Evolutionary conservation across 2,113 vertebrate genomes (phyloP).

Genomic region (Pteruthius melanotis): DNA sequence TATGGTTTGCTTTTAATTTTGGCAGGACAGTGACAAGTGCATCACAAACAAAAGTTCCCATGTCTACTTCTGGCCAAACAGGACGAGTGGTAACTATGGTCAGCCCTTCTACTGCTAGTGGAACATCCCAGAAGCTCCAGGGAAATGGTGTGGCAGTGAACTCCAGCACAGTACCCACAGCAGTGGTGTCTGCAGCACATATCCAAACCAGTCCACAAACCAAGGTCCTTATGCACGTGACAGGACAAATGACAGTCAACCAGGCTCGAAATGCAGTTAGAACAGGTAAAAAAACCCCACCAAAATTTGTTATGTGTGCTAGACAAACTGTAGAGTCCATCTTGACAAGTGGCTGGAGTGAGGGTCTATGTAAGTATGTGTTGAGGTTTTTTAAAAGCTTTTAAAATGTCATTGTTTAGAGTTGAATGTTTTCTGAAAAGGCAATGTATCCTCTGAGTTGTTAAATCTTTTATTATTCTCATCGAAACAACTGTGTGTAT

Average conservation of each 20-base stretch:
- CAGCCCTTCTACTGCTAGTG: constrained; percentile 77
- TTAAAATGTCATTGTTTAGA: not conserved
- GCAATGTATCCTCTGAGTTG: not conserved
- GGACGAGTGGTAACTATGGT: constrained; percentile 83
- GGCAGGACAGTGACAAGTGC: constrained; percentile 81
- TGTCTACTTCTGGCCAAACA: constrained; percentile 81
- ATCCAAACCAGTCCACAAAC: constrained; percentile 87
- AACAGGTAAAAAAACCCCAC: constrained; percentile 77
- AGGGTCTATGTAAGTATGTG: not conserved
- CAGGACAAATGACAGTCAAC: constrained; percentile 95
- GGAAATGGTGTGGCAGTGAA: constrained; percentile 78
- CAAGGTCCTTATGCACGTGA: constrained; percentile 88
- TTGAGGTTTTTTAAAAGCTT: not conserved
- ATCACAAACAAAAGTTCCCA: constrained; percentile 84
- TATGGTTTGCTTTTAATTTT: constrained; percentile 14
- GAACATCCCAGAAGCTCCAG: constrained; percentile 76
- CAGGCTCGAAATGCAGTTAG: constrained; percentile 91
- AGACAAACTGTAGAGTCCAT: not conserved
- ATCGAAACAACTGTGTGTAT: not conserved
- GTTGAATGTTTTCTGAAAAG: not conserved
- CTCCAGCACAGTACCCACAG: constrained; percentile 73
- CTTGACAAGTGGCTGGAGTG: not conserved
- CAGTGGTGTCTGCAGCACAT: constrained; percentile 83
- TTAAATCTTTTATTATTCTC: not conserved
- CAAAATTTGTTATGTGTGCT: not conserved